These are phyloP conservation scores for Machaerirhynchus nigripectus DNA, from an alignment of 2,113 vertebrate genomes.

Conservation along the genomic window DNA sequence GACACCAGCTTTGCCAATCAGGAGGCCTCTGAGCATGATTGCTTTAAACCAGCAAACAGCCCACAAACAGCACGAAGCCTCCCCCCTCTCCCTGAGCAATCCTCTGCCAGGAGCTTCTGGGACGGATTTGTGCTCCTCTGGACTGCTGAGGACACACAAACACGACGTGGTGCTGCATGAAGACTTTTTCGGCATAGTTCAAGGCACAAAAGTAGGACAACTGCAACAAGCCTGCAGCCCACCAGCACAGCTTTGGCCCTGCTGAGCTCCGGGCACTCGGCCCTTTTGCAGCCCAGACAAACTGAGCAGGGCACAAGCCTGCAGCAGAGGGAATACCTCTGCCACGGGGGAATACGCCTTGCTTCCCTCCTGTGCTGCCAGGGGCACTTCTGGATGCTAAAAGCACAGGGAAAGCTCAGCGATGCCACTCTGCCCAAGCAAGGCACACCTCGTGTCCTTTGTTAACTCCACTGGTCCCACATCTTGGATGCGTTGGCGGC, in stretches of 20 bases:
- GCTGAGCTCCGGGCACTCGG: neutral
- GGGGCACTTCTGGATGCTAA: neutral
- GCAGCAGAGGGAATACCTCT: neutral
- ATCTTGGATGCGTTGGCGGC: neutral
- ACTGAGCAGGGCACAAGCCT: neutral
- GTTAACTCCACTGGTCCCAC: neutral
- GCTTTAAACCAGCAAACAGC: conserved; percentile 28
- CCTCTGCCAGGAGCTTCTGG: neutral
- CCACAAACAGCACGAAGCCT: neutral
- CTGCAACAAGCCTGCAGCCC: neutral
- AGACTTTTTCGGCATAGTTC: neutral
- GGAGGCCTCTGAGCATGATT: conserved; percentile 17
- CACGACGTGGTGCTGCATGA: accelerated
- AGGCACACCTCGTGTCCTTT: neutral
- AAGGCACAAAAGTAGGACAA: neutral
- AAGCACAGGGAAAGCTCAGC: neutral
- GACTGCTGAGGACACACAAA: neutral
- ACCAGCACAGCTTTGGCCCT: neutral
- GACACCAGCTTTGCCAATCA: conserved; percentile 64
- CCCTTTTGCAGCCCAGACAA: neutral
- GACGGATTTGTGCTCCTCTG: neutral
- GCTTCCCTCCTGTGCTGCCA: neutral
- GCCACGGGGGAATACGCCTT: accelerated
- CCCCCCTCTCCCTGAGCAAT: neutral
- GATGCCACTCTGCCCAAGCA: neutral